Conservation (phyloP, 2,797 vertebrate genomes). For the Eulemur coronatus region DNA sequence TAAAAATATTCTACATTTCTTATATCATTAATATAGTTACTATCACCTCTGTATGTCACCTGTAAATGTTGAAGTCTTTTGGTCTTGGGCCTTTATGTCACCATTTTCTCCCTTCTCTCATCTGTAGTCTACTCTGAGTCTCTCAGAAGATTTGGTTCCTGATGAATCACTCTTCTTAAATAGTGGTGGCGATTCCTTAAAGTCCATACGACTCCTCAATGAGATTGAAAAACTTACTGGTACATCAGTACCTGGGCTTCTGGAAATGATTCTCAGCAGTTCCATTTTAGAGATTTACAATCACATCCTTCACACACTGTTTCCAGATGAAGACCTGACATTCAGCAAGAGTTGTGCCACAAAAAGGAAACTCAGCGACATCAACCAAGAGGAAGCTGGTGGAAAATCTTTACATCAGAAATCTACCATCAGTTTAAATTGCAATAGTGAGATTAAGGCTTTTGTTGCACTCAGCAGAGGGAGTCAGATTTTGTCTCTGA, state of each 20-base stretch:
- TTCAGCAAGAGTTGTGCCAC: slow-evolving; percentile 20
- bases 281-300: slow-evolving; percentile 89
- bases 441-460: background rate
- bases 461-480: slow-evolving; percentile 84
- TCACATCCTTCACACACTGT: slow-evolving; percentile 79
- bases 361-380: slow-evolving; percentile 79
- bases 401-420: slow-evolving; percentile 54
- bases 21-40: background rate
- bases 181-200: slow-evolving; percentile 95
- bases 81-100: background rate
- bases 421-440: background rate
- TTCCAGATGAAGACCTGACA: slow-evolving; percentile 60
- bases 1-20: background rate
- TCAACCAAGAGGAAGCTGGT: slow-evolving; percentile 54
- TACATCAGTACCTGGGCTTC: slow-evolving; percentile 85
- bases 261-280: slow-evolving; percentile 91
- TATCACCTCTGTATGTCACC: background rate
- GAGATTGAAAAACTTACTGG: slow-evolving; percentile 88
- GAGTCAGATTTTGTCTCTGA: slow-evolving; percentile 68
- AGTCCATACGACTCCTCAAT: slow-evolving; percentile 87
- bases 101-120: slow-evolving; percentile 42
- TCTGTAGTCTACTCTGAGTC: slow-evolving; percentile 87
- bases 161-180: slow-evolving; percentile 90
- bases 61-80: background rate
- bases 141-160: slow-evolving; percentile 84